phyloP scores from a whole-genome alignment of 2,113 vertebrate species.

The Deroptyus accipitrinus region DNA sequence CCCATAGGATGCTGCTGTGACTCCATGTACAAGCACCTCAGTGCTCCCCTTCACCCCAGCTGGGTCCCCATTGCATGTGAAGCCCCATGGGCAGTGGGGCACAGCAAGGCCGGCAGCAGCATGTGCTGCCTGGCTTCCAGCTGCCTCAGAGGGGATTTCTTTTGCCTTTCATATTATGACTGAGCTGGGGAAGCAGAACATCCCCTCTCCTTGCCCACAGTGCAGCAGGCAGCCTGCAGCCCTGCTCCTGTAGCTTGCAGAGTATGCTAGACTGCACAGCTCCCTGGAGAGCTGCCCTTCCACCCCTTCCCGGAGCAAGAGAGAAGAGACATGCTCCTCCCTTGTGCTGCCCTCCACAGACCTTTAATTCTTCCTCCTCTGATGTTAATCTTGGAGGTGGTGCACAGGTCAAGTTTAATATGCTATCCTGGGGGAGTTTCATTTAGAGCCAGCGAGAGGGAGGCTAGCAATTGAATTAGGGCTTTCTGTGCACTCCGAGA shows the following conservation, averaged over 20 bases:
- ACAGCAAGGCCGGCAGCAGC: not conserved
- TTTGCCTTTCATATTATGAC: not conserved
- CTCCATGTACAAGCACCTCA: not conserved
- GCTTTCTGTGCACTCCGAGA: not conserved
- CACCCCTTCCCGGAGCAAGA: not conserved
- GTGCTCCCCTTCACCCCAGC: fast-evolving
- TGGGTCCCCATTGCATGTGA: not conserved
- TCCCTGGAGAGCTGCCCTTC: not conserved
- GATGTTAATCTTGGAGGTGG: constrained; percentile 55
- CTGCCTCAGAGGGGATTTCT: not conserved
- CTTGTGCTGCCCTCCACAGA: not conserved
- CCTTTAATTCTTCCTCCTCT: constrained; percentile 40
- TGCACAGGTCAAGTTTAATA: constrained; percentile 48
- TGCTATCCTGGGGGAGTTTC: constrained; percentile 43
- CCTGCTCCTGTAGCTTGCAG: not conserved
- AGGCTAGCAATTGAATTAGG: not conserved
- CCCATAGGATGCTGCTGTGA: not conserved
- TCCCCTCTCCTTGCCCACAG: not conserved
- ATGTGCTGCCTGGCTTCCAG: not conserved
- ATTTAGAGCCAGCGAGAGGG: not conserved
- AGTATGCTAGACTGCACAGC: not conserved
- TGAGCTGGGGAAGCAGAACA: not conserved
- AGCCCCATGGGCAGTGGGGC: not conserved
- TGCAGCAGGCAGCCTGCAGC: fast-evolving
- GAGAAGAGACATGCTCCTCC: not conserved